Base-by-base conservation (phyloP, 2,797 vertebrate genomes). In the Megalops cyprinoides region DNA sequence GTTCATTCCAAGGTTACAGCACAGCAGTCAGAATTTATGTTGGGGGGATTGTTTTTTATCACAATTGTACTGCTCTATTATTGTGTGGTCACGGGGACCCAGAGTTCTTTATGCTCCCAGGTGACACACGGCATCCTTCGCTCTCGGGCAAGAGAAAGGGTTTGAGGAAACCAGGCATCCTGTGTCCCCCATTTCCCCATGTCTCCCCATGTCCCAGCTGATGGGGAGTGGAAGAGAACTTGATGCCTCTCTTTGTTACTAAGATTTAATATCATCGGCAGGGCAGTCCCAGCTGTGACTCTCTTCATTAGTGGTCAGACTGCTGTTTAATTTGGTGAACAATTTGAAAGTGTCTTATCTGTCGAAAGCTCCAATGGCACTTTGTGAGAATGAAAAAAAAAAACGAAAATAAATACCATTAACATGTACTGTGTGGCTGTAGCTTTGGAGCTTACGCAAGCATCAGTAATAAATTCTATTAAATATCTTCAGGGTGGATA, bases 1-100 rank as follows among this genome's bases (percentile, higher is more conserved):
- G 86, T 90, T 92, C 82, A 88, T 56, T 74, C 85, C 39, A 48
- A 87, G 91, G 88, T 93, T 91, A 89, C 48, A 69, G 87, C 87
- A 84, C 88, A 82, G 84, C 79, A 82, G 76, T 79, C 76, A 85
- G 81, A 86, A 88, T 90, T 92, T 90, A 90, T 85, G 80, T 80
- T 49, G 56, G 74, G 56, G 28, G 73, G 46, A 34, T 28, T 69
- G 60, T 78, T 78, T 78, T 79, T 56, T 81, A 60, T 65, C 77
- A 56, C 44, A 75, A 67, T 78, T 85, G 81, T 62, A 71, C 77
- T 83, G 81, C 60, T 58, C 14, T 74, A 79, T 84, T 71, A 84
- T 82, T 81, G 74, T 67, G 34, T 71, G 81, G 83, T 84, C 82
- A 82, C 56, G 79, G 84, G 73, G 84, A 67, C 10, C 18, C 23